Evolutionary conservation across 2,797 vertebrate genomes (phyloP), one percentile per base, ranked within the genome.

Genomic region (Tympanoctomys barrerae): DNA sequence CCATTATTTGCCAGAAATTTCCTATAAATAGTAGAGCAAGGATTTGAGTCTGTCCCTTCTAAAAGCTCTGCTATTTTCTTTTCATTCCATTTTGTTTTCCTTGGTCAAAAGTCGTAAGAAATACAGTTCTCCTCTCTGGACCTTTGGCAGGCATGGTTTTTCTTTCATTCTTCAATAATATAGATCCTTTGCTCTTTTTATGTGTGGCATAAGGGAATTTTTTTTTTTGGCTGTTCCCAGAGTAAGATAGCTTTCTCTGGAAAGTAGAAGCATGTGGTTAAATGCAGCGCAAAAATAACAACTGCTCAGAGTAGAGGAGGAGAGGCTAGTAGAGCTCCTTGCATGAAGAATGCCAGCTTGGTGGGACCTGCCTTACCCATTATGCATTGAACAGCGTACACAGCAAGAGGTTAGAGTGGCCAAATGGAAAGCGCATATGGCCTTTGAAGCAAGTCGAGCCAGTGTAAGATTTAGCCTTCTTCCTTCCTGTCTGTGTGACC

Each of bases 111-210:
- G 52, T 57, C 61, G 22, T 13, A 24, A 42, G 83, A 89, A 77
- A 75, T 75, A 33, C 28, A 64, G 83, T 80, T 91, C 78, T n/a
- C n/a, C 7, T 62, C 79, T 73, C 18, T 59, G 31, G 77, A 71
- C 31, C 71, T 75, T 18, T 77, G 62, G 21, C 59, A 5, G 46
- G 1, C 31, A 42, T n/a, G 14, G 42, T 70, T 81, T 54, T 90
- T 49, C 31, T 70, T 77, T 46, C 14, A 71, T 80, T 78, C 52
- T n/a, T 84, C 64, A 66, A 7, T 54, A 87, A 61, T 52, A 36
- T 57, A 19, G 8, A n/a, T 81, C 11, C n/a, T 66, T 93, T 87
- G 62, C 77, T 85, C 57, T 90, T 93, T 93, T 75, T 68, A n/a
- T 83, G 68, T 77, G 14, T 90, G n/a, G 31, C 75, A 87, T 81